These are phyloP conservation scores for Vireo griseus DNA, from an alignment of 2,797 vertebrate species.

Conservation along the genomic window DNA sequence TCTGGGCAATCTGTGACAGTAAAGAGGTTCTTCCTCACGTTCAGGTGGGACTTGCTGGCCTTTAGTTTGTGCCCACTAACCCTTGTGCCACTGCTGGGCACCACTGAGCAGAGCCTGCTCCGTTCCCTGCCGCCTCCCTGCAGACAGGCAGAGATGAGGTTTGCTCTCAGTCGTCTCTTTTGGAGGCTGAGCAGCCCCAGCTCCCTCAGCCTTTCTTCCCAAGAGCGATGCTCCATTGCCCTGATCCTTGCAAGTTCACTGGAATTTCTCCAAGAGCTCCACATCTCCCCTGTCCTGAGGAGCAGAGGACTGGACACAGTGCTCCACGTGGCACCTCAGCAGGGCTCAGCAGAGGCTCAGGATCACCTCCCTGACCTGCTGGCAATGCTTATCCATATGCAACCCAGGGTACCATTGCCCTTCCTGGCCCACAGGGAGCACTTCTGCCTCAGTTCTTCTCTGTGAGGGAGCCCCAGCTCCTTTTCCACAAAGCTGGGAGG, in stretches of 20 bases:
- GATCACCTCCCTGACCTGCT: not conserved
- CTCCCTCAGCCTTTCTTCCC: accelerated
- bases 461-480: not conserved
- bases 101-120: accelerated
- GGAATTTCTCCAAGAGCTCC: too few species aligned
- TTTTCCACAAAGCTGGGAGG: too few species aligned
- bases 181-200: not conserved
- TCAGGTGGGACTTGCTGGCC: accelerated
- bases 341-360: not conserved
- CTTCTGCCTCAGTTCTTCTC: not conserved
- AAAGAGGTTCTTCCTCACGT: not conserved
- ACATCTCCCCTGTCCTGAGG: accelerated
- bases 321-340: accelerated
- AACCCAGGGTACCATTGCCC: accelerated
- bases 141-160: accelerated
- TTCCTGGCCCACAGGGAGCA: not conserved
- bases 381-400: accelerated
- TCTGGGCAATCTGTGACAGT: not conserved
- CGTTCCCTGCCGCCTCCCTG: accelerated
- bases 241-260: not conserved
- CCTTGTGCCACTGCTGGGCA: too few species aligned
- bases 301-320: too few species aligned
- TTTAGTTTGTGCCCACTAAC: accelerated
- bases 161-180: accelerated
- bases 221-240: too few species aligned